Evolutionary conservation across 2,113 vertebrate genomes (phyloP), one percentile per base, ranked within the genome.

Genomic region (Centrocercus urophasianus): DNA sequence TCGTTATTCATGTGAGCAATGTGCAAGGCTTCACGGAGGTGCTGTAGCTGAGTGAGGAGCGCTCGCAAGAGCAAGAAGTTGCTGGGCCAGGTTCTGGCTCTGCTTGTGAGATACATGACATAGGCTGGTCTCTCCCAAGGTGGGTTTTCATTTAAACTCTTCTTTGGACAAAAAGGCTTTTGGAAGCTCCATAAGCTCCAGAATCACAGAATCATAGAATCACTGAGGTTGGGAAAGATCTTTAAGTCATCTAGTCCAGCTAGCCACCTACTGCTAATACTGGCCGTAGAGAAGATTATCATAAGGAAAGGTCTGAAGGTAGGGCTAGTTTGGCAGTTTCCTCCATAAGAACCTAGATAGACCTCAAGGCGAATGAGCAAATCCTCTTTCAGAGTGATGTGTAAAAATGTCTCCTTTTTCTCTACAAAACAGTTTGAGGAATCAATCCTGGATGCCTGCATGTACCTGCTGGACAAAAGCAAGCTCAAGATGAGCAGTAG

Each of bases 361-460:
- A 63, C 38, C 67, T 57, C 3, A 28, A 42, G 43, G 40, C 20
- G 43, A 61, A 2, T 47, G 43, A 73, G 52, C 25, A 83, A 65
- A 76, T 88, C 48, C 24, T 75, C 8, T 0, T 89, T 80, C 34
- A 75, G 8, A 70, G 18, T 0, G 0, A 10, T 0, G 1, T 32
- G 5, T 82, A 36, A 75, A 59, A 56, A 21, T 14, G 11, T 72
- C 80, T 76, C 74, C 15, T 2, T 45, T 89, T 80, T 83, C 61
- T 69, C 42, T 22, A 59, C 38, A 30, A 85, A 89, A 89, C 74
- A 98, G 98, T 97, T 97, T 94, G 97, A 98, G 86, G 93, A 96
- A 16, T 63, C 63, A 0, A 0, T 98, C 61, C 79, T 97, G 92
- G 96, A 96, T 0, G 88, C 95, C 77, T 97, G 96, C 91, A 89